These are phyloP conservation scores for Macquaria ambigua DNA, from an alignment of 2,113 vertebrate genomes.

Conservation along the genomic window DNA sequence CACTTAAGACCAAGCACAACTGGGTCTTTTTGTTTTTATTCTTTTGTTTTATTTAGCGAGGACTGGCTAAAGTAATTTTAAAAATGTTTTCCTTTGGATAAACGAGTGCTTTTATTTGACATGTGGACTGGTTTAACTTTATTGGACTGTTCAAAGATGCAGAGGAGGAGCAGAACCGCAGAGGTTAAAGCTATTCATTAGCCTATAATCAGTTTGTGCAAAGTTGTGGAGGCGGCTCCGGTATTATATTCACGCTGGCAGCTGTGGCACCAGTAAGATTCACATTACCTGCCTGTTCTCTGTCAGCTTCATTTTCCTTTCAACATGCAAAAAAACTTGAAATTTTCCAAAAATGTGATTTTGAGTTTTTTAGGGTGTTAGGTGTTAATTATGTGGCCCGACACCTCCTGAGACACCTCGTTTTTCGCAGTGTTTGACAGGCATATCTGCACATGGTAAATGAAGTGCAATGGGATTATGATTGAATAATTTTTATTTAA, in stretches of 20 bases:
- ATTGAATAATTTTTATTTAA: slow-evolving; percentile 17
- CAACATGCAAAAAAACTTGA: background rate
- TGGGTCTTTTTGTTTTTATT: background rate
- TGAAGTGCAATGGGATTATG: background rate
- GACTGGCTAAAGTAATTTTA: background rate
- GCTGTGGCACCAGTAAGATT: background rate
- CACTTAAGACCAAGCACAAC: background rate
- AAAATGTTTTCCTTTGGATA: background rate
- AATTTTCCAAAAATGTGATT: background rate
- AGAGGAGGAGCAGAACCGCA: background rate
- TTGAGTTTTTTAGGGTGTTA: background rate
- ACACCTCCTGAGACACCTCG: background rate
- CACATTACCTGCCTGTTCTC: slow-evolving; percentile 3
- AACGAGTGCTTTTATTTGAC: background rate
- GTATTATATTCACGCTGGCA: background rate
- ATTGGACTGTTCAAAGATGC: background rate
- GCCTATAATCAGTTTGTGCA: background rate
- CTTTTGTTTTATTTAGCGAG: background rate
- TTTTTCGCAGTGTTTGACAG: background rate
- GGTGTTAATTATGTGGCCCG: background rate
- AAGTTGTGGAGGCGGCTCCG: background rate
- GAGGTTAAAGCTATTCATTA: slow-evolving; percentile 33
- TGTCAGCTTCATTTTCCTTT: background rate
- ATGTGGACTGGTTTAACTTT: background rate
- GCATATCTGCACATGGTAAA: background rate